Evolutionary conservation across 2,113 vertebrate species (phyloP).

Genomic region (Ceyx margarethae): DNA sequence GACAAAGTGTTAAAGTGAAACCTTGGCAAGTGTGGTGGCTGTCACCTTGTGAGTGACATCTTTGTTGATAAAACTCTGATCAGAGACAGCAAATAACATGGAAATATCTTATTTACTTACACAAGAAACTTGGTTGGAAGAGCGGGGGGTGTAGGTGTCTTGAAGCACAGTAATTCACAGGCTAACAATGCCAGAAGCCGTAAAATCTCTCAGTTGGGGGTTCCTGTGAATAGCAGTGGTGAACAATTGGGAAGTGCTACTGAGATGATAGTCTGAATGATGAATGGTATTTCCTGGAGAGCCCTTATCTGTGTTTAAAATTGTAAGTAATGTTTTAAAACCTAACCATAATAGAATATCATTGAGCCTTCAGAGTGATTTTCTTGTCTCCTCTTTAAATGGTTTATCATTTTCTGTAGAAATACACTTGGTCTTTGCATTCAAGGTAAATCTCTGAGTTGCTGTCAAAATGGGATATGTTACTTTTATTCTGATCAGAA

Average conservation of each 20-base stretch:
- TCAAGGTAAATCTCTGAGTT: background rate
- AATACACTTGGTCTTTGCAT: background rate
- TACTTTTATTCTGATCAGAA: background rate
- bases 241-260: constrained; percentile 1
- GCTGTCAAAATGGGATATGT: background rate
- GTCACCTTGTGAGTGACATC: background rate
- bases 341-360: constrained; percentile 5
- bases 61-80: background rate
- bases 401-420: background rate
- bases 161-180: background rate
- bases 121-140: background rate
- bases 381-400: background rate
- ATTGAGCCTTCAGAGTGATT: background rate
- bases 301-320: constrained; percentile 53
- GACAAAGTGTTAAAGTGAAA: background rate
- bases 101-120: background rate
- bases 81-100: background rate
- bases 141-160: background rate
- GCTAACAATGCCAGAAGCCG: constrained; percentile 41
- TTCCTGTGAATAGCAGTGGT: background rate
- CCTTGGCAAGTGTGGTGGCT: background rate
- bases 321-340: constrained; percentile 41
- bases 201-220: constrained; percentile 52
- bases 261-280: constrained; percentile 58
- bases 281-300: constrained; percentile 62